A percentile compares a stretch with the other conserved stretches of the same genome.
Conservation (phyloP, 2,113 vertebrate species). For the Nothobranchius kuhntae region DNA sequence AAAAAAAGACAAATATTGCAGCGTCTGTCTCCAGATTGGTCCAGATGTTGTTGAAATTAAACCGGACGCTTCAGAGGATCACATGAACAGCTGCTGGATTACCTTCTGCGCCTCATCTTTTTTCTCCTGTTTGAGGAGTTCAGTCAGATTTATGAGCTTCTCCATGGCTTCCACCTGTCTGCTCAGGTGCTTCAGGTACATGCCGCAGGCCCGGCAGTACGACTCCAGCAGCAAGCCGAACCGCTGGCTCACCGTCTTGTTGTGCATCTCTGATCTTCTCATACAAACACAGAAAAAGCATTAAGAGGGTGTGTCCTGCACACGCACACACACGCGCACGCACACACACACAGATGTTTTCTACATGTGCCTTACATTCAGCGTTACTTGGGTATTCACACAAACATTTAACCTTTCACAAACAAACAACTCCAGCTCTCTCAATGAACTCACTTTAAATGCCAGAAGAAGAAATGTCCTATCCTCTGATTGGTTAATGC, state of each 20-base stretch:
- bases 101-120: conserved; percentile 99
- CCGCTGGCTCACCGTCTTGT: conserved; percentile 97
- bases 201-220: conserved; percentile 95
- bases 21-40: conserved; percentile 15
- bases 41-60: conserved; percentile 51
- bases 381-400: not conserved
- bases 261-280: conserved; percentile 97
- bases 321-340: not conserved
- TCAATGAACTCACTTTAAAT: conserved; percentile 91
- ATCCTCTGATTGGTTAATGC: conserved; percentile 98
- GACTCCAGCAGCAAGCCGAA: conserved; percentile 97
- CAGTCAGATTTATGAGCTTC: conserved; percentile 98
- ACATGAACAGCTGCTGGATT: conserved; percentile 48
- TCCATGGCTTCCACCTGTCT: conserved; percentile 99
- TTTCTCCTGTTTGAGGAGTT: conserved; percentile 99
- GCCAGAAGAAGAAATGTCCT: conserved; percentile 99
- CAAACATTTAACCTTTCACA: conserved; percentile 22
- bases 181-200: conserved; percentile 98
- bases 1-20: not conserved
- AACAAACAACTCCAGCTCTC: conserved; percentile 7
- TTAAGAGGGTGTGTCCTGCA: not conserved
- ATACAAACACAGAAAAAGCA: not conserved
- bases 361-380: not conserved
- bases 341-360: not conserved
- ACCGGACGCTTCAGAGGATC: conserved; percentile 25